phyloP scores from a whole-genome alignment of 2,797 vertebrate genomes.

The Hippocampus kuda region DNA sequence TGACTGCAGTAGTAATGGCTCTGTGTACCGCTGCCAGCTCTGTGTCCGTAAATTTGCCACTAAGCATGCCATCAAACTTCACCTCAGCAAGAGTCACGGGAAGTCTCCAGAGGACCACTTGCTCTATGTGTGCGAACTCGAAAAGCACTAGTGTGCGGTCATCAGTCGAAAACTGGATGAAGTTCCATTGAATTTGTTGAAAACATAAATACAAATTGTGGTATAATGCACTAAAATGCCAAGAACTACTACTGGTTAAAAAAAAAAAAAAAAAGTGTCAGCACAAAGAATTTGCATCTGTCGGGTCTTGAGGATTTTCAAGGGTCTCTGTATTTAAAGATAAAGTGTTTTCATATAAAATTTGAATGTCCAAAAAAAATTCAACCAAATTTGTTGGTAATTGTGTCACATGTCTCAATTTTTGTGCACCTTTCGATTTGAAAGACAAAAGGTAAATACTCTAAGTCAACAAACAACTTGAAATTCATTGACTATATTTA shows the following conservation, averaged over 20 bases:
- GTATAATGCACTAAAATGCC: constrained; percentile 68
- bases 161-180: constrained; percentile 37
- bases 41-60: constrained; percentile 83
- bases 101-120: constrained; percentile 94
- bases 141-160: constrained; percentile 77
- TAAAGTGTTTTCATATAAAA: constrained; percentile 20
- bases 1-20: constrained; percentile 74
- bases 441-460: constrained; percentile 19
- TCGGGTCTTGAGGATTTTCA: constrained; percentile 53
- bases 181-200: constrained; percentile 48
- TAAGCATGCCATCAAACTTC: constrained; percentile 95
- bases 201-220: constrained; percentile 49
- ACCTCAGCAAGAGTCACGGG: constrained; percentile 94
- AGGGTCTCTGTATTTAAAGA: constrained; percentile 54
- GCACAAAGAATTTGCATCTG: constrained; percentile 73
- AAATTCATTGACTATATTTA: constrained; percentile 61
- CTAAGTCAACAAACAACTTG: constrained; percentile 56
- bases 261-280: constrained; percentile 55
- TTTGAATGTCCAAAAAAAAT: constrained; percentile 4
- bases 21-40: constrained; percentile 82
- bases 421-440: constrained; percentile 9
- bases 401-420: not conserved
- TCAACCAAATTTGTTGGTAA: not conserved
- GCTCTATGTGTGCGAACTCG: constrained; percentile 82
- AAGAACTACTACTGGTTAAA: constrained; percentile 72